Conservation (phyloP, 2,797 vertebrate species). For the Mus spretus region DNA sequence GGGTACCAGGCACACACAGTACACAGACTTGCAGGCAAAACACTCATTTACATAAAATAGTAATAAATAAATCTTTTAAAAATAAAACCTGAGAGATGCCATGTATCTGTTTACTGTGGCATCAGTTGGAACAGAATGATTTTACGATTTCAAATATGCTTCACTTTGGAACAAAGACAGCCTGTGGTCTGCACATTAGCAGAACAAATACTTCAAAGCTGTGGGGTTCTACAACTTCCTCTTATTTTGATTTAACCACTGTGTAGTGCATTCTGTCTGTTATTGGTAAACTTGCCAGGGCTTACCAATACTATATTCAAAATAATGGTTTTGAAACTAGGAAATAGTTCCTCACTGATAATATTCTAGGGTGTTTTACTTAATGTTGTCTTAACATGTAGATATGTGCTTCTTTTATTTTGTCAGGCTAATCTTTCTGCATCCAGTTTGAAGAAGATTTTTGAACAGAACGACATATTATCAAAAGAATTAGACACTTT, state of each 20-base stretch:
- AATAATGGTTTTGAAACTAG: slow-evolving; percentile 48
- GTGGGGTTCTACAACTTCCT: background rate
- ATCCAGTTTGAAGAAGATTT: slow-evolving; percentile 83
- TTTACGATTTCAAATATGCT: slow-evolving; percentile 53
- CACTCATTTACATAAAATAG: background rate
- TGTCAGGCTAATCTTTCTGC: slow-evolving; percentile 84
- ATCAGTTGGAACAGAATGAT: slow-evolving; percentile 17
- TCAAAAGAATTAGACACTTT: slow-evolving; percentile 91
- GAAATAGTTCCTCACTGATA: slow-evolving; percentile 17
- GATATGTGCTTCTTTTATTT: slow-evolving; percentile 75
- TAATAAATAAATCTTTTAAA: background rate
- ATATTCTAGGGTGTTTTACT: background rate
- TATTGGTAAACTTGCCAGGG: slow-evolving; percentile 34
- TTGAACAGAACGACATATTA: slow-evolving; percentile 90
- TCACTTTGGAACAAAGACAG: slow-evolving; percentile 6
- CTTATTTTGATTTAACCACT: slow-evolving; percentile 51
- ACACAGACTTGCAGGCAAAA: background rate
- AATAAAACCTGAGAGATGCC: slow-evolving; percentile 14
- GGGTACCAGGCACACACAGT: background rate
- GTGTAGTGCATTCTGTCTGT: background rate
- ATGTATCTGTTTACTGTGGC: background rate
- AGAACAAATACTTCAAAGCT: slow-evolving; percentile 32
- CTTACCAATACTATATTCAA: slow-evolving; percentile 25
- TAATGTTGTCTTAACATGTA: slow-evolving; percentile 64
- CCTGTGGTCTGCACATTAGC: slow-evolving; percentile 14